Conservation (phyloP, 1,140 invertebrate species). For the Macrobrachium rosenbergii region DNA sequence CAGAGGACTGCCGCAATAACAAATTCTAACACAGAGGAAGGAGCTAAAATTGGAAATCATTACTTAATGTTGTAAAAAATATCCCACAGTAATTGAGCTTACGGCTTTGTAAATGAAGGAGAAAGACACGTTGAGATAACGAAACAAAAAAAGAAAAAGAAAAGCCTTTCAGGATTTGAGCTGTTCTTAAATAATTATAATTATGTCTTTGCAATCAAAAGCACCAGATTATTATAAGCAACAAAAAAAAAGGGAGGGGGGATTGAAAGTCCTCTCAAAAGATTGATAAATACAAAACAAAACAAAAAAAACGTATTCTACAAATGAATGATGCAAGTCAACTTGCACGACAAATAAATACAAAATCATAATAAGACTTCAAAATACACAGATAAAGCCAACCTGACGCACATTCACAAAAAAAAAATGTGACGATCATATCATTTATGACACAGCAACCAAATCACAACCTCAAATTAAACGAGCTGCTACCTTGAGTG, state of each 20-base stretch:
- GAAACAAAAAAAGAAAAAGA: too few relatives aligned
- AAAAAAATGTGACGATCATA: neutral
- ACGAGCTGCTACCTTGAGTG: constrained; percentile 24
- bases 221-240: constrained; percentile 23
- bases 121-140: neutral
- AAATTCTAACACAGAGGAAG: neutral
- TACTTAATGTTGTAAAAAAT: neutral
- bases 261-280: too few relatives aligned
- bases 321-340: too few relatives aligned
- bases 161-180: neutral
- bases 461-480: constrained; percentile 41
- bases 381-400: constrained; percentile 28
- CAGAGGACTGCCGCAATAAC: neutral
- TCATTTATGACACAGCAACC: constrained; percentile 34
- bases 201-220: constrained; percentile 25
- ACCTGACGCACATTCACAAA: constrained; percentile 28
- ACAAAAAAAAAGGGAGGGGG: neutral
- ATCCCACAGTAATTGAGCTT: constrained; percentile 26
- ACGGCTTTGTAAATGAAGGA: neutral
- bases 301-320: too few relatives aligned
- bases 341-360: too few relatives aligned
- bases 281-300: too few relatives aligned
- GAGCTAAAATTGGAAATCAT: neutral
- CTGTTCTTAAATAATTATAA: constrained; percentile 17
- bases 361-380: neutral